Base-by-base conservation (phyloP, 2,113 vertebrate genomes). In the Spea bombifrons region DNA sequence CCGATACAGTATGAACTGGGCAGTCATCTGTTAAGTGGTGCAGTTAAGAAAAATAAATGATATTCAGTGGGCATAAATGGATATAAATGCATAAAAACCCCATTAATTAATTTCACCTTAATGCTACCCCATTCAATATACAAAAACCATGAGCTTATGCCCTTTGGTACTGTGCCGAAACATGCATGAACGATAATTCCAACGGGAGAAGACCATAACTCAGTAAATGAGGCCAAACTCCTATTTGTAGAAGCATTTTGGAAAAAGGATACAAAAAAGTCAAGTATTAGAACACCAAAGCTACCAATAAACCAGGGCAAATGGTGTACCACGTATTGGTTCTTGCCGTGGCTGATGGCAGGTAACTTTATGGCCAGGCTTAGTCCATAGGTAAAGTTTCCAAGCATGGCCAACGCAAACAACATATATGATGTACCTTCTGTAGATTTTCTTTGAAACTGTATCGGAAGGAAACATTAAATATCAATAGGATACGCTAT, bases 221-320 rank as follows among this genome's bases (percentile, higher is more conserved):
- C 50, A 52, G 50, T 52, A 52, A 7, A 7, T 52, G 9, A 52
- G 9, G 2, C 9, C 6, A 52, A 52, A 7, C 50, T 2, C 50
- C 1, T 7, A 52, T 7, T 52, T 52, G 50, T 52, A 3, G 30
- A 30, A 30, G 30, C 30, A 30, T 30, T 59, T 59, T 49, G 3
- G 5, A 64, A 57, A 84, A 91, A 93, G 86, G 85, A 91, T 89
- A 92, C 87, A 78, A 93, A 88, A 83, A 85, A 61, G 10, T 92
- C 88, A 0, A 91, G 86, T 66, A 94, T 67, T 30, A 90, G 82
- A 75, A 91, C 86, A 64, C 88, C 90, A 69, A 92, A 86, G 82
- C 88, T 93, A 72, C 88, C 89, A 46, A 82, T 83, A 17, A 92
- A 84, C 89, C 92, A 92, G 7, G 90, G 88, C 78, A 93, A 84